Conservation (phyloP, 2,888 invertebrate genomes). For the Linnaemya vulpina region DNA sequence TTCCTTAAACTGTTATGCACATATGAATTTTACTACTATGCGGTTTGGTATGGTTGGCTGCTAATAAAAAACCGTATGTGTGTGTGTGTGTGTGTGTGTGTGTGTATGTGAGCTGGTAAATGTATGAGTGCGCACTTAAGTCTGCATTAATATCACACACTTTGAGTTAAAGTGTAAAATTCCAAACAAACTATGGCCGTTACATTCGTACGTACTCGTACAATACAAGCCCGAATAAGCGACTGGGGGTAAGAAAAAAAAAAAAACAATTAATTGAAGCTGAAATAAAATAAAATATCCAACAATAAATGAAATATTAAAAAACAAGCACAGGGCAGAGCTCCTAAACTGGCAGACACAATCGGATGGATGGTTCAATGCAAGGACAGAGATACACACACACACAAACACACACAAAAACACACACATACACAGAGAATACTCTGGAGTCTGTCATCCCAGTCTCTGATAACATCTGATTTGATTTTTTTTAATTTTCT, state of each 20-base stretch:
- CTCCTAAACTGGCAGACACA: neutral
- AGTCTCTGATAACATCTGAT: slow-evolving; percentile 55
- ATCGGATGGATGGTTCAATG: slow-evolving; percentile 18
- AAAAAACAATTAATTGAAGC: slow-evolving; percentile 3
- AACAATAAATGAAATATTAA: slow-evolving; percentile 32
- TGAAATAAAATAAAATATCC: slow-evolving; percentile 27
- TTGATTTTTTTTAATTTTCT: neutral
- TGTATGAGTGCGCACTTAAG: neutral
- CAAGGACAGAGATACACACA: neutral
- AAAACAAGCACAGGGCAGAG: slow-evolving; percentile 28
- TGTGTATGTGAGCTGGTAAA: neutral
- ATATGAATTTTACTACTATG: slow-evolving; percentile 3
- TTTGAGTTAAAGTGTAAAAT: slow-evolving; percentile 71
- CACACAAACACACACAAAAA: neutral
- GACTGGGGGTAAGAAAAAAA: slow-evolving; percentile 7
- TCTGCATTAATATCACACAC: slow-evolving; percentile 62
- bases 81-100: neutral
- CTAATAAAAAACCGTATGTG: too few species aligned
- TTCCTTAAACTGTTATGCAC: slow-evolving; percentile 4
- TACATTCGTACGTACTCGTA: slow-evolving; percentile 60
- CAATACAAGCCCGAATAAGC: slow-evolving; percentile 56
- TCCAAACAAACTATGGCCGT: slow-evolving; percentile 69
- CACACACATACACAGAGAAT: neutral
- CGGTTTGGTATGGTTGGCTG: neutral
- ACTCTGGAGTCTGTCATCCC: slow-evolving; percentile 2